phyloP scores from a whole-genome alignment of 2,113 vertebrate species.

The Gymnobelideus leadbeateri region DNA sequence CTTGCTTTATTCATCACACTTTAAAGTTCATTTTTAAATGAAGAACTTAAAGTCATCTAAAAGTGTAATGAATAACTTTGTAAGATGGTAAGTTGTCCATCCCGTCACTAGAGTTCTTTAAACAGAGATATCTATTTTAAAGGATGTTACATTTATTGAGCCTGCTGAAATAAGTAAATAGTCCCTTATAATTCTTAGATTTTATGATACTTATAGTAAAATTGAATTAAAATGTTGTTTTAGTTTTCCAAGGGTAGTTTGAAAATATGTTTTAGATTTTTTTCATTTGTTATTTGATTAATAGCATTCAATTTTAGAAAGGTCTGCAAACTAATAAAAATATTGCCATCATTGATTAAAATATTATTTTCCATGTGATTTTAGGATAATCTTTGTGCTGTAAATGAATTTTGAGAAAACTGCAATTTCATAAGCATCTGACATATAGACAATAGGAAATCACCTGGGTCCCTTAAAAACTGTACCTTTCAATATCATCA shows the following conservation, averaged over 20 bases:
- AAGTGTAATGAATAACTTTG: neutral
- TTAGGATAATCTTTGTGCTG: conserved; percentile 71
- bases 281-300: conserved; percentile 76
- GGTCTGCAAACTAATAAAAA: conserved; percentile 77
- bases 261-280: conserved; percentile 62
- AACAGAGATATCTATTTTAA: neutral
- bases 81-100: neutral
- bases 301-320: conserved; percentile 75
- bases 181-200: neutral
- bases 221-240: conserved; percentile 34
- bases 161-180: neutral
- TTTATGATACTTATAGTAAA: neutral
- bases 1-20: neutral
- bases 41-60: neutral
- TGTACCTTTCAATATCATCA: conserved; percentile 64
- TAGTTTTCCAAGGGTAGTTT: conserved; percentile 47
- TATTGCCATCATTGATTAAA: conserved; percentile 76
- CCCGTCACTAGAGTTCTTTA: neutral
- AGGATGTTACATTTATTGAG: neutral
- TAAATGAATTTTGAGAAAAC: conserved; percentile 60
- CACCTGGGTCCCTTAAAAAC: conserved; percentile 58
- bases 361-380: conserved; percentile 73
- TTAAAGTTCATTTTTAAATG: neutral
- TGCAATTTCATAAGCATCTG: conserved; percentile 59
- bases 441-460: conserved; percentile 49